Percentiles rank a stretch among this genome's conserved stretches.
These are phyloP conservation scores for Lanistes nyassanus DNA, from an alignment of 1,140 invertebrate species.

Conservation along the genomic window DNA sequence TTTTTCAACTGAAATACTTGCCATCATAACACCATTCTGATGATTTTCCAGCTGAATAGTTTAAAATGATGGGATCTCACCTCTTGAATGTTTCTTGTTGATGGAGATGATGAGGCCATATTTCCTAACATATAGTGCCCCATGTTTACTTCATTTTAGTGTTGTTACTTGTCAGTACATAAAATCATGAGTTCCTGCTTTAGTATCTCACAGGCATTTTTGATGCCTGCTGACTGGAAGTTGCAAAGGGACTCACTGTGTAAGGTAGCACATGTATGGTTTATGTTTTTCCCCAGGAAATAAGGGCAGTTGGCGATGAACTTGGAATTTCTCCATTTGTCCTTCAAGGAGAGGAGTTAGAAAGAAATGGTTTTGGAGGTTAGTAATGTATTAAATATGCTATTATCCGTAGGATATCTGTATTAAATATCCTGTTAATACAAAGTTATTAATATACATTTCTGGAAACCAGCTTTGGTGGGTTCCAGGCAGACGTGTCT, in stretches of 20 bases:
- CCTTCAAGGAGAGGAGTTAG: conserved; percentile 81
- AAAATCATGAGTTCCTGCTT: background rate
- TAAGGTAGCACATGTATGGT: background rate
- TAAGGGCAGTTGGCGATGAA: conserved; percentile 73
- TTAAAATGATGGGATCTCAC: too few species aligned
- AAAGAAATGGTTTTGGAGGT: conserved; percentile 80
- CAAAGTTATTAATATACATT: too few species aligned
- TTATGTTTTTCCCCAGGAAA: conserved; percentile 73
- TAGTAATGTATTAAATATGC: background rate
- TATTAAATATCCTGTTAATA: too few species aligned
- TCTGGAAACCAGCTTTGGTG: too few species aligned
- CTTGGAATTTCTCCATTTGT: conserved; percentile 76
- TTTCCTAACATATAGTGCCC: too few species aligned
- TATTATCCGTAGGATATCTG: too few species aligned
- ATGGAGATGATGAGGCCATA: too few species aligned
- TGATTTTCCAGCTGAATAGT: too few species aligned
- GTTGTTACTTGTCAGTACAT: conserved; percentile 1
- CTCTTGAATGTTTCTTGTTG: too few species aligned
- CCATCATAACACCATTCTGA: too few species aligned
- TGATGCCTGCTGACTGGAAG: background rate
- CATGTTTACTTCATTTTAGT: background rate
- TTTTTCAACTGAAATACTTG: too few species aligned
- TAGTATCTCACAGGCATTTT: background rate
- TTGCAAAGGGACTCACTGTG: background rate
- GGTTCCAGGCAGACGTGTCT: too few species aligned